phyloP scores from a whole-genome alignment of 2,888 invertebrate genomes.

The Pyrocoelia pectoralis region DNA sequence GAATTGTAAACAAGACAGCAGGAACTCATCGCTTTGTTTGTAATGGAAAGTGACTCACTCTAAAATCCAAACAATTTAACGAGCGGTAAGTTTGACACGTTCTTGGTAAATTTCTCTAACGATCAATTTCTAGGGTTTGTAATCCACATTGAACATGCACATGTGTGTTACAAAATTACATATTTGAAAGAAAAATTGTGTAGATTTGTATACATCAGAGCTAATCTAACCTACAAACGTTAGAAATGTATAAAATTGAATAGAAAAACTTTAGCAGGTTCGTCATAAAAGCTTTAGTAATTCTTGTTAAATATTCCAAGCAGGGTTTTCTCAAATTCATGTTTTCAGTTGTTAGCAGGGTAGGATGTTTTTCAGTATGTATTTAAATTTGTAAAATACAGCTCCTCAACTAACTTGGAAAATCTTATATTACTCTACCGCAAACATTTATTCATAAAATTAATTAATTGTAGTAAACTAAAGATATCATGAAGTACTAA shows the following conservation, averaged over 20 bases:
- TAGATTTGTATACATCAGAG: background rate
- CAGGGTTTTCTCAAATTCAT: background rate
- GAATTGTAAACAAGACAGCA: no score
- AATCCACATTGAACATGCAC: no score
- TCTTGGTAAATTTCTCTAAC: no score
- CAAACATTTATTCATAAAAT: slow-evolving; percentile 1
- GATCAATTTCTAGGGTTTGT: no score
- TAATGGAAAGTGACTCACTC: no score
- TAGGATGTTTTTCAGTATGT: slow-evolving; percentile 2
- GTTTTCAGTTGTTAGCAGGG: slow-evolving; percentile 3
- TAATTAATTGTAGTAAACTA: background rate
- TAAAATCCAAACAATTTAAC: no score
- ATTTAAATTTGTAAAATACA: slow-evolving; percentile 1
- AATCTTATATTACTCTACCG: background rate
- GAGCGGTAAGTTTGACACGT: no score
- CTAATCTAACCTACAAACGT: background rate
- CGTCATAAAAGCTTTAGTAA: background rate
- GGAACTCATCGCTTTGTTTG: no score
- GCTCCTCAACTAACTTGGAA: background rate
- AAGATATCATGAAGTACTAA: slow-evolving; percentile 1
- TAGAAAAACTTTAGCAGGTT: background rate
- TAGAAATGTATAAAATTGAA: background rate
- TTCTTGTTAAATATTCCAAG: background rate
- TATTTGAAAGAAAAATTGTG: background rate
- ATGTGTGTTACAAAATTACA: background rate